Base-by-base conservation (phyloP, 1,140 invertebrate genomes). In the Rhopalosiphum padi region DNA sequence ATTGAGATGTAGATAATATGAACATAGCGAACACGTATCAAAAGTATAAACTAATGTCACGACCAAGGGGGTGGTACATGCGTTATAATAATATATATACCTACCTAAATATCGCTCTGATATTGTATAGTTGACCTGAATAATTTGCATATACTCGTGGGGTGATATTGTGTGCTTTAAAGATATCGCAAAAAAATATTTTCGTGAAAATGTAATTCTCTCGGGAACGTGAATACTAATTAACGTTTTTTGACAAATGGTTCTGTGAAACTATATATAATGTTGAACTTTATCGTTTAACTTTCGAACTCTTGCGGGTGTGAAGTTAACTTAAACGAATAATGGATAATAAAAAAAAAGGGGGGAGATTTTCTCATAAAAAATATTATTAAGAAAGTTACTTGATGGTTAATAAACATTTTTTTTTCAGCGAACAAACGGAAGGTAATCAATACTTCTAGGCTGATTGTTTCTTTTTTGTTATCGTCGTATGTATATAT, bases 161-260 rank as follows among this genome's bases (percentile, higher is more conserved):
- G 11, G 25, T 46, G 18, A 51, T 8, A 51, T 88, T 88, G 11
- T 88, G 82, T 41, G 23, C 5, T 51, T 88, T 88, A 22, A 21
- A 22, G 46, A 51, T 88, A 88, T 88, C n/a, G 30, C 22, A n/a
- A 35, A 88, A 51, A 22, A 88, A 35, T 51, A 51, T 88, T 88
- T 88, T 46, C 18, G n/a, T 5, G 48, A 51, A 87, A 88, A 88
- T 51, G 25, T 48, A 88, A 51, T 88, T 88, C 21, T 35, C 30
- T 88, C 18, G 15, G n/a, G n/a, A n/a, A 51, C 30, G 43, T 35
- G 86, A 88, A 51, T 88, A 88, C 43, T 88, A 88, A 48, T 48
- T 88, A 48, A 88, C 8, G n/a, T 88, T 88, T 88, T 88, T 51
- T 51, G 86, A 88, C 86, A 88, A 88, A 88, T 51, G 86, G 86